phyloP scores from a whole-genome alignment of 1,140 invertebrate genomes.

The Drosophila tsacasi region DNA sequence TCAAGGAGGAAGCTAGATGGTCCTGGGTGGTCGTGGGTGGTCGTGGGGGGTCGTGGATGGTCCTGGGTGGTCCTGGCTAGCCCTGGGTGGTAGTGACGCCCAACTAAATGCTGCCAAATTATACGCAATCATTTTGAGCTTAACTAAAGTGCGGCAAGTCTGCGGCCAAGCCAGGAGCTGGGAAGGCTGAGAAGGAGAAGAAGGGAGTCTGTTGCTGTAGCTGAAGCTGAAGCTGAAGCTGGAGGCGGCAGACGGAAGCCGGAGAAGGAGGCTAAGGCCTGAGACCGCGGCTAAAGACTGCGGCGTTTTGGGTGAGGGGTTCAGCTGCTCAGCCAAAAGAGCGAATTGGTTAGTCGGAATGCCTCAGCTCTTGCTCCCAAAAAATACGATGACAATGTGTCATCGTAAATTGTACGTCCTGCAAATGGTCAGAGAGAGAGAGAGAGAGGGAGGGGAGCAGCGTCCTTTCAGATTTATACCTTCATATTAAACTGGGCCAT shows the following conservation, averaged over 20 bases:
- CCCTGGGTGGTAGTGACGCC: not conserved
- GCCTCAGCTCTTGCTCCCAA: slow-evolving; percentile 15
- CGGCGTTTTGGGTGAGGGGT: too few relatives aligned
- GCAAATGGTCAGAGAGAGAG: not conserved
- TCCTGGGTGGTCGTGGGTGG: too few relatives aligned
- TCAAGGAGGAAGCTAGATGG: too few relatives aligned
- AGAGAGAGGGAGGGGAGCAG: too few relatives aligned
- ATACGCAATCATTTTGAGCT: slow-evolving; percentile 75
- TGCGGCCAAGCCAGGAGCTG: slow-evolving; percentile 24
- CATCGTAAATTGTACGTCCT: slow-evolving; percentile 68
- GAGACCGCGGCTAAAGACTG: not conserved
- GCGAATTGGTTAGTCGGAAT: slow-evolving; percentile 54
- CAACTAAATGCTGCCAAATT: slow-evolving; percentile 73
- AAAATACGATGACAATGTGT: slow-evolving; percentile 67
- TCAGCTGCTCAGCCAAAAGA: slow-evolving; percentile 38
- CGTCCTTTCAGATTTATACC: slow-evolving; percentile 66
- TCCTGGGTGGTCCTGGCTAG: not conserved
- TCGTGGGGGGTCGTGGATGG: not conserved
- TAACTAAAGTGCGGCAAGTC: slow-evolving; percentile 63
- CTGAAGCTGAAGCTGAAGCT: not conserved
- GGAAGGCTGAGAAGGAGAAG: slow-evolving; percentile 1
- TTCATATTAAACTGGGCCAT: slow-evolving; percentile 60
- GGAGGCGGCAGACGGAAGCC: not conserved
- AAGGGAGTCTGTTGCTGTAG: not conserved
- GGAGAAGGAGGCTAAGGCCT: not conserved